Evolutionary conservation across 30 jellyfish, hydroid and myxozoan genomes (phyloP), one percentile per base, ranked within the genome.

Genomic region (Aurelia coerulea): DNA sequence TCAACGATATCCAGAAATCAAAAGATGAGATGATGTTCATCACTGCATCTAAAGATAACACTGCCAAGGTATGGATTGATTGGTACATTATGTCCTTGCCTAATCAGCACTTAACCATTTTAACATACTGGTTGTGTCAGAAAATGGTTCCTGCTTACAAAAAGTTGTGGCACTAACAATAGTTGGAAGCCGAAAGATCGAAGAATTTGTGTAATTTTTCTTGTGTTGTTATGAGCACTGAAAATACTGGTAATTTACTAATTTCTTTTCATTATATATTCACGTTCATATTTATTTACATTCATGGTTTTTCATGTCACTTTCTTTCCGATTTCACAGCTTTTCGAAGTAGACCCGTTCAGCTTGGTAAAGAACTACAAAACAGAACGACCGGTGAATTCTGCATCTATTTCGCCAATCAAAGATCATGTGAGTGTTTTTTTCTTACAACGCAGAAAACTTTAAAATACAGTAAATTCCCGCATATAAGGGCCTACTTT

Each of bases 321-420:
- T 33, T 14, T 23, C 37, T 71, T 13, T 35, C 10, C 23, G 32
- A 58, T 59, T 35, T 77, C 70, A 19, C 53, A 87, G 94, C 90
- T 93, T 3, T 93, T 88, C 81, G 98, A 86, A 75, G 74, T 77
- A 16, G 97, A 93, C 10, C 41, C 91, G 12, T 71, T 93, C 86
- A 90, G 32, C 17, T 87, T 54, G 18, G 19, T 93, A 70, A 93
- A 93, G 74, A 77, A 88, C 12, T 93, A 88, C 91, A 93, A 93
- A 68, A 93, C 98, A 7, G 98, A 93, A 41, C 79, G 98, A 41
- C 98, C 98, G 32, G 98, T 93, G 54, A 93, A 93, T 42, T 93
- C 98, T 23, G 98, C 98, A 19, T 90, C 98, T 17, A 14, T 93
- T 16, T 88, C 98, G 34, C 98, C 98, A 34, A 82, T 93, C 78